Evolutionary conservation across 2,888 invertebrate species (phyloP).

Genomic region (Gastrophysa polygoni): DNA sequence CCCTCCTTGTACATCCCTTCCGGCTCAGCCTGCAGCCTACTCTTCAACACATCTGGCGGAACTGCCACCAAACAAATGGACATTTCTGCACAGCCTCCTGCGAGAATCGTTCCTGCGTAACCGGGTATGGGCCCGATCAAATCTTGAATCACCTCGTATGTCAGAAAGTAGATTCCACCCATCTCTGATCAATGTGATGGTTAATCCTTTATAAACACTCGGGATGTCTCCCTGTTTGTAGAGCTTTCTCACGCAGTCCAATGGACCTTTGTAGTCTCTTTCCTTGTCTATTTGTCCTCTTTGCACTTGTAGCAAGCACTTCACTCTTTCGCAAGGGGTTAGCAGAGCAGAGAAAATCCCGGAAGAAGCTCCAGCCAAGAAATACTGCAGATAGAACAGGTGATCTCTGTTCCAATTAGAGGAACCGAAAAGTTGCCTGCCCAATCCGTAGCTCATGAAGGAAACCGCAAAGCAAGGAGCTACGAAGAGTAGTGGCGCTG

Average conservation of each 20-base stretch:
- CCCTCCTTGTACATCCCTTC: slow-evolving; percentile 31
- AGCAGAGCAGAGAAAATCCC: slow-evolving; percentile 66
- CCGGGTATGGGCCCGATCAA: too few species aligned
- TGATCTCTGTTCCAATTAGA: background rate
- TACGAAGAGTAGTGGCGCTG: slow-evolving; percentile 66
- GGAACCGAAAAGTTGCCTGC: slow-evolving; percentile 54
- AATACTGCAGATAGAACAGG: background rate
- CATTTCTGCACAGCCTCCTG: slow-evolving; percentile 39
- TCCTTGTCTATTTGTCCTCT: slow-evolving; percentile 44
- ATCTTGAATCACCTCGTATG: background rate
- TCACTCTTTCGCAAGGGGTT: slow-evolving; percentile 70
- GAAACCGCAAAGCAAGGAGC: slow-evolving; percentile 69
- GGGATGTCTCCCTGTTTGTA: background rate
- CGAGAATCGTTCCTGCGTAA: slow-evolving; percentile 23
- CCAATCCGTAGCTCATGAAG: slow-evolving; percentile 67
- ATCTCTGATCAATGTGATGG: slow-evolving; percentile 6
- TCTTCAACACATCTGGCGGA: slow-evolving; percentile 39
- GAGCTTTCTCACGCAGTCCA: background rate
- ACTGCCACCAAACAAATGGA: slow-evolving; percentile 33
- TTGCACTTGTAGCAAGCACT: slow-evolving; percentile 46
- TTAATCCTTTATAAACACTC: slow-evolving; percentile 5
- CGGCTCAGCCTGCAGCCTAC: slow-evolving; percentile 35
- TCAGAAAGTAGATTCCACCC: slow-evolving; percentile 8
- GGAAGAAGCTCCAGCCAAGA: slow-evolving; percentile 62
- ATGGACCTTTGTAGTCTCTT: background rate